phyloP scores from a whole-genome alignment of 2,888 invertebrate genomes.

The Iphiclides podalirius region DNA sequence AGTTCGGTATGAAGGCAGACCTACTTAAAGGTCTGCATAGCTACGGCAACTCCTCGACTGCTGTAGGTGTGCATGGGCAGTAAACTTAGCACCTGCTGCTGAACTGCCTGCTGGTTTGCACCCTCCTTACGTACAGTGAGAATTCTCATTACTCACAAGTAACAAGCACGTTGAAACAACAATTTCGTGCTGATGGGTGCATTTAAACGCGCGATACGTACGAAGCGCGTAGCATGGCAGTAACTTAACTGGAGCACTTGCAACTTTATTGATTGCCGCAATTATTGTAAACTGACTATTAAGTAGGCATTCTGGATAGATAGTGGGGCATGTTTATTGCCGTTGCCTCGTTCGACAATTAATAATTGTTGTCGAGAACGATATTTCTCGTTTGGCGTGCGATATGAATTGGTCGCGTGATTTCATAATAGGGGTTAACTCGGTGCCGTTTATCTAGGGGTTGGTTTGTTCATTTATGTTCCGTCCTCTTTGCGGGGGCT shows the following conservation, averaged over 20 bases:
- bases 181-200: not conserved
- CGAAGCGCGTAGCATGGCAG: slow-evolving; percentile 27
- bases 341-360: slow-evolving; percentile 51
- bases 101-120: too few relatives aligned
- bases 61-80: too few relatives aligned
- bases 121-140: too few relatives aligned
- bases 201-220: not conserved
- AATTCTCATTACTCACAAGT: not conserved
- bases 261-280: slow-evolving; percentile 47
- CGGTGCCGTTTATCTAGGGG: slow-evolving; percentile 54
- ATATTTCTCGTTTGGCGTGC: slow-evolving; percentile 62
- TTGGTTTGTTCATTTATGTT: slow-evolving; percentile 35
- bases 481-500: slow-evolving; percentile 3
- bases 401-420: slow-evolving; percentile 58
- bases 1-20: too few relatives aligned
- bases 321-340: slow-evolving; percentile 57
- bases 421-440: slow-evolving; percentile 62
- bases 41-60: too few relatives aligned
- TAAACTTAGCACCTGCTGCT: too few relatives aligned
- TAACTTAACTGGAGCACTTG: slow-evolving; percentile 36
- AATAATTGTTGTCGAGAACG: slow-evolving; percentile 58
- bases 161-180: not conserved
- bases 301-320: slow-evolving; percentile 50
- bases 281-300: slow-evolving; percentile 58
- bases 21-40: too few relatives aligned